A percentile compares a stretch with the other conserved stretches of the same genome.
Evolutionary conservation across 2,113 vertebrate species (phyloP).

Genomic region (Tetrax tetrax): DNA sequence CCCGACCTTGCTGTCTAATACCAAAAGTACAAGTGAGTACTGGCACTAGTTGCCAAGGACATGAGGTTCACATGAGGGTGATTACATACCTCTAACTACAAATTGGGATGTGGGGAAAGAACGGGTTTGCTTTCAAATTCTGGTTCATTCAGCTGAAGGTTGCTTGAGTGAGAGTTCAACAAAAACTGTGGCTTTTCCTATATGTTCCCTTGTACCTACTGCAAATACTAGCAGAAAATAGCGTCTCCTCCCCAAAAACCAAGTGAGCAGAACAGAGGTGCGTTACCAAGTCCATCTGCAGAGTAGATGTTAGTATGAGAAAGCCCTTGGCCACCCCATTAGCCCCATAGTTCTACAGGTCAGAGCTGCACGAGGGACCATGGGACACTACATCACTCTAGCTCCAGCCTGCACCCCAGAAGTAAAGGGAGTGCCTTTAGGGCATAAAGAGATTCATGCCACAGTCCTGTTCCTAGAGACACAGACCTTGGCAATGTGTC

Average conservation of each 20-base stretch:
- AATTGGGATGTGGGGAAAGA: background rate
- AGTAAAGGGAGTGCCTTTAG: constrained; percentile 11
- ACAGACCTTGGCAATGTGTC: background rate
- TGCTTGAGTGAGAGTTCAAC: background rate
- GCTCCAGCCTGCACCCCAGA: constrained; percentile 5
- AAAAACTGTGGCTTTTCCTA: constrained; percentile 27
- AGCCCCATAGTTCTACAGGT: constrained; percentile 86
- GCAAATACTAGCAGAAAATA: constrained; percentile 21
- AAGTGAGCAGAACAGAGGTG: constrained; percentile 30
- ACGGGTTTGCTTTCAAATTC: background rate
- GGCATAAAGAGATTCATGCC: background rate
- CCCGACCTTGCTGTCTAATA: background rate
- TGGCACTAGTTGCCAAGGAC: background rate
- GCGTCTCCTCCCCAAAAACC: background rate
- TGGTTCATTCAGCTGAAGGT: constrained; percentile 38
- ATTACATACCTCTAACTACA: constrained; percentile 36
- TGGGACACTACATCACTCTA: constrained; percentile 40
- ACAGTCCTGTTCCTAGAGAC: background rate
- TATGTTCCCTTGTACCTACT: constrained; percentile 17
- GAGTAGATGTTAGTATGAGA: constrained; percentile 89
- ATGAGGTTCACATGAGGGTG: background rate
- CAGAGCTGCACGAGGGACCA: constrained; percentile 69
- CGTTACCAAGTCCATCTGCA: constrained; percentile 87
- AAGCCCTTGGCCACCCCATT: constrained; percentile 75
- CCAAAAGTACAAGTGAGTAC: background rate